Conservation (phyloP, 2,113 vertebrate genomes). For the Oreochromis tanganicae region DNA sequence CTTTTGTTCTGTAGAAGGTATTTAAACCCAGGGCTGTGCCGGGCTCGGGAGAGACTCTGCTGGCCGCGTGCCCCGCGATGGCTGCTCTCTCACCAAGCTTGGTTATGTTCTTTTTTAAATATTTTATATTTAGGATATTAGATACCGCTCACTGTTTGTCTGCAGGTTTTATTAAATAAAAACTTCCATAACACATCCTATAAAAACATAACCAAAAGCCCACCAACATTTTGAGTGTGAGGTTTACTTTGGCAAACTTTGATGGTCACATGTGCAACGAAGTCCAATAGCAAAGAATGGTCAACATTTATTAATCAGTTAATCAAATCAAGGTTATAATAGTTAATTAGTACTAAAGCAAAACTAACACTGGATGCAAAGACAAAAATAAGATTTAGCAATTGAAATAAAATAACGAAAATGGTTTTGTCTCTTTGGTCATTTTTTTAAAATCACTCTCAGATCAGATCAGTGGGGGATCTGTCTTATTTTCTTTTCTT, state of each 20-base stretch:
- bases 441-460: not conserved
- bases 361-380: not conserved
- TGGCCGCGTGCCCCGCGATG: not conserved
- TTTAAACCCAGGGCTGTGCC: not conserved
- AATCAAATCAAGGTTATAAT: not conserved
- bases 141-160: rapidly evolving
- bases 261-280: not conserved
- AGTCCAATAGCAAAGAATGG: not conserved
- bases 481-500: not conserved
- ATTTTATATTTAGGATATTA: not conserved
- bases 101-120: not conserved
- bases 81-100: not conserved
- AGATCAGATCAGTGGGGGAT: not conserved
- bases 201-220: not conserved
- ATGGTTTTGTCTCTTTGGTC: not conserved
- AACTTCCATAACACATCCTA: not conserved
- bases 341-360: not conserved
- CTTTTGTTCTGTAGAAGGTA: not conserved
- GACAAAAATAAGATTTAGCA: not conserved
- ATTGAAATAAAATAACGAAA: not conserved
- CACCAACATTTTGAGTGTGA: not conserved
- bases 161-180: not conserved
- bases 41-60: no score
- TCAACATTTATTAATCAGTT: not conserved
- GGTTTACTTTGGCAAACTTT: not conserved